Conservation (phyloP, 2,888 invertebrate genomes). For the Hirtodrosophila duncani region DNA sequence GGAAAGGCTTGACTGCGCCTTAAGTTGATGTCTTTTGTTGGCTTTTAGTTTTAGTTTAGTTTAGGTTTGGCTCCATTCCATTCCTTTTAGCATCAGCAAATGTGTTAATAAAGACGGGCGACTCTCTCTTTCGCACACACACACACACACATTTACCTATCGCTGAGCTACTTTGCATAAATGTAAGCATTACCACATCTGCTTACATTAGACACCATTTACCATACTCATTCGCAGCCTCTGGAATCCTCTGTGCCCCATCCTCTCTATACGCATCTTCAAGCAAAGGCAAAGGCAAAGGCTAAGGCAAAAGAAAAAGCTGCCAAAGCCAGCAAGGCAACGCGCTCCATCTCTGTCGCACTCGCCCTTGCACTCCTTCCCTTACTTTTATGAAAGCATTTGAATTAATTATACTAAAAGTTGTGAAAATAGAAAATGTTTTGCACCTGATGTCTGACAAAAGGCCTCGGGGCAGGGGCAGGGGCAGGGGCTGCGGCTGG, state of each 20-base stretch:
- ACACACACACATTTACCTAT: background rate
- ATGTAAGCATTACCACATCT: slow-evolving; percentile 19
- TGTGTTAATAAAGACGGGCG: slow-evolving; percentile 34
- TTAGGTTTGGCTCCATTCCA: too few relatives aligned
- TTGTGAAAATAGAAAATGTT: slow-evolving; percentile 69
- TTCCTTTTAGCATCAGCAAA: slow-evolving; percentile 3
- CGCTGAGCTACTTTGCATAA: slow-evolving; percentile 31
- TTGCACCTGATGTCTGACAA: slow-evolving; percentile 62
- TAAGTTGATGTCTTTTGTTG: too few relatives aligned
- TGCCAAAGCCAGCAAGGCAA: background rate
- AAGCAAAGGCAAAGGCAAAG: too few relatives aligned
- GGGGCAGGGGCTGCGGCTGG: background rate
- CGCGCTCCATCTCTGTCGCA: background rate
- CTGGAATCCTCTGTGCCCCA: too few relatives aligned
- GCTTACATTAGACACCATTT: slow-evolving; percentile 4
- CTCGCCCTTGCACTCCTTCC: background rate
- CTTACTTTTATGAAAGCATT: slow-evolving; percentile 44
- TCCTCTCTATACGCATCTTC: too few relatives aligned
- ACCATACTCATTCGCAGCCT: too few relatives aligned
- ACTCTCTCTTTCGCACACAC: slow-evolving; percentile 1
- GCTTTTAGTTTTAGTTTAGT: too few relatives aligned
- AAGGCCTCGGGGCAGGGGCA: slow-evolving; percentile 9
- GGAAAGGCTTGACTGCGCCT: too few relatives aligned
- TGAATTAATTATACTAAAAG: slow-evolving; percentile 70
- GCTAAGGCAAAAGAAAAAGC: too few relatives aligned